Evolutionary conservation across 2,113 vertebrate genomes (phyloP).

Genomic region (Accipiter cooperii): DNA sequence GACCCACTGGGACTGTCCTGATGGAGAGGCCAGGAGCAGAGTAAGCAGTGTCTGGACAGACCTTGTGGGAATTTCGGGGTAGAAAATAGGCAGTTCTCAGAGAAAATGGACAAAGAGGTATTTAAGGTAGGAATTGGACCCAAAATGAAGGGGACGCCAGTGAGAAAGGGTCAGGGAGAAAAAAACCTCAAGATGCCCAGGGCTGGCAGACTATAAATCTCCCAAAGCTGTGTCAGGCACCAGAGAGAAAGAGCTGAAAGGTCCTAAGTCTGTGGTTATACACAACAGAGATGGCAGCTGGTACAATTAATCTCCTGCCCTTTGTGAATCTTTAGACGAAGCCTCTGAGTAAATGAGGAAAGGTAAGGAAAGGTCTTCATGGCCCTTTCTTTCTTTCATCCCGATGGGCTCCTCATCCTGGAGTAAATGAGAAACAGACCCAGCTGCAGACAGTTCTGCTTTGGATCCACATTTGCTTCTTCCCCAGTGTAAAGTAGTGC

Average conservation of each 20-base stretch:
- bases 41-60: background rate
- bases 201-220: background rate
- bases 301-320: slow-evolving; percentile 29
- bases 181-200: background rate
- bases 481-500: background rate
- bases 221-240: background rate
- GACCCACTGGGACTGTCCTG: background rate
- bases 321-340: slow-evolving; percentile 32
- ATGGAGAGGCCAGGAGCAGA: background rate
- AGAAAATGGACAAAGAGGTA: background rate
- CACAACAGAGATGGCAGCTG: background rate
- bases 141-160: background rate
- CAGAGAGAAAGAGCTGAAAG: background rate
- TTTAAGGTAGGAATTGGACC: background rate
- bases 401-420: background rate
- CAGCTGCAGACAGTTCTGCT: background rate
- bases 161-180: background rate
- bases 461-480: background rate
- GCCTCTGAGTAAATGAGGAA: slow-evolving; percentile 30
- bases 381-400: background rate
- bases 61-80: background rate
- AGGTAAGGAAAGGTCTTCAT: background rate
- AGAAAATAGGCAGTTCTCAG: background rate
- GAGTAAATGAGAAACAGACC: background rate
- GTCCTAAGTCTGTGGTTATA: background rate